Percentiles rank a stretch among this genome's conserved stretches.
Conservation (phyloP, 2,113 vertebrate species). For the Ramphastos sulfuratus region DNA sequence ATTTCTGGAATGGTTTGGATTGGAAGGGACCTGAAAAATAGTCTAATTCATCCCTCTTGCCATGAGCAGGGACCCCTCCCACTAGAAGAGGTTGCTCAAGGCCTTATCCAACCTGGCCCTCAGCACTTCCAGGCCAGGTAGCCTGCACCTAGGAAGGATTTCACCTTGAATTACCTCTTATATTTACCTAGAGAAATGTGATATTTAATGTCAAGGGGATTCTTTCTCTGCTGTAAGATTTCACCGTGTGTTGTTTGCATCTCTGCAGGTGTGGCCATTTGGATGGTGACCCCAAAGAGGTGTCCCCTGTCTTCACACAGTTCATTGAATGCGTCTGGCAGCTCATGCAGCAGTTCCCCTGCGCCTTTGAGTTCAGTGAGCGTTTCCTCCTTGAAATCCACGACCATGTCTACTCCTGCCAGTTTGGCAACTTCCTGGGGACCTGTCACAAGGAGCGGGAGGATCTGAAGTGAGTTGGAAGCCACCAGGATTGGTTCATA, state of each 20-base stretch:
- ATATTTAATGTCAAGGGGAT: rapidly evolving
- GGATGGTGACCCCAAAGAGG: conserved; percentile 79
- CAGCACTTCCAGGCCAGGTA: too few species aligned
- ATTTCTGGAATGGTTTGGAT: too few species aligned
- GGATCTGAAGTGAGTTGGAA: conserved; percentile 76
- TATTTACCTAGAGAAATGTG: background rate
- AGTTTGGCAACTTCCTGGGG: conserved; percentile 88
- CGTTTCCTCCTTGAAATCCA: conserved; percentile 80
- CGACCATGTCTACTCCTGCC: conserved; percentile 82
- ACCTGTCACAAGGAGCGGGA: conserved; percentile 81
- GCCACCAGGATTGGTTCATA: background rate
- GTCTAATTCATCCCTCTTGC: too few species aligned
- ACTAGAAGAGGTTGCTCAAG: too few species aligned
- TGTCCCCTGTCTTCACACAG: conserved; percentile 86
- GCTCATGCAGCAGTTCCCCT: conserved; percentile 84
- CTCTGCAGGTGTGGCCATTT: conserved; percentile 80
- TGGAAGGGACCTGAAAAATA: too few species aligned
- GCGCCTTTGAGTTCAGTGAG: conserved; percentile 82
- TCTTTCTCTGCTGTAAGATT: background rate
- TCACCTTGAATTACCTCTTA: background rate
- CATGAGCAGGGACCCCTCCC: too few species aligned
- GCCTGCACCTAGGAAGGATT: background rate
- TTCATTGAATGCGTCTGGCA: conserved; percentile 86
- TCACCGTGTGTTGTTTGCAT: background rate
- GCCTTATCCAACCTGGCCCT: too few species aligned